A percentile compares a stretch with the other conserved stretches of the same genome.
Conservation (phyloP, 1,140 invertebrate species). For the Drosophila ohnishii region DNA sequence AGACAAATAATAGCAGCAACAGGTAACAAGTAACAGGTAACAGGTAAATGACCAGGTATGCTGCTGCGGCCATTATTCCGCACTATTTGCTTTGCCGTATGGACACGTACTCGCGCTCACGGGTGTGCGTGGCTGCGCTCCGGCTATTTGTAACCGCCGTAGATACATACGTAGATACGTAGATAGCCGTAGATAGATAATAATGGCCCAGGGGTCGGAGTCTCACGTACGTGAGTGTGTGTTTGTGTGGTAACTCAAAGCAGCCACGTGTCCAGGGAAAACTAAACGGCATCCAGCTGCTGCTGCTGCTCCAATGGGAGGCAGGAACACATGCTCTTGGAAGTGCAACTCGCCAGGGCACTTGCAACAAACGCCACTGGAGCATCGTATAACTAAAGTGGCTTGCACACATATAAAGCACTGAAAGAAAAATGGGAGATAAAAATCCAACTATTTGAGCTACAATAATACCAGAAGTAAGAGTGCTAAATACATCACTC, state of each 20-base stretch:
- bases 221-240: slow-evolving; percentile 6
- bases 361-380: slow-evolving; percentile 18
- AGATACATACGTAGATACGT: slow-evolving; percentile 4
- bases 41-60: slow-evolving; percentile 32
- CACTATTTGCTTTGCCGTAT: slow-evolving; percentile 70
- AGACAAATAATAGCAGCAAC: slow-evolving; percentile 17
- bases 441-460: neutral
- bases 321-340: neutral
- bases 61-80: slow-evolving; percentile 38
- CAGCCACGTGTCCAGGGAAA: slow-evolving; percentile 30
- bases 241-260: slow-evolving; percentile 16
- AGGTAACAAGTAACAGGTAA: slow-evolving; percentile 10
- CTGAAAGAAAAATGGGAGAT: neutral
- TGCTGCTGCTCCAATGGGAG: slow-evolving; percentile 3
- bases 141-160: slow-evolving; percentile 41
- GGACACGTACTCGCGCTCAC: slow-evolving; percentile 56
- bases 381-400: slow-evolving; percentile 36
- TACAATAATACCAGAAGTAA: too few relatives aligned
- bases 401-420: neutral
- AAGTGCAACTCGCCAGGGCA: slow-evolving; percentile 13
- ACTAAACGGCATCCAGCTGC: slow-evolving; percentile 9
- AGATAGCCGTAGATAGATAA: slow-evolving; percentile 44
- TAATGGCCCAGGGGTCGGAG: slow-evolving; percentile 48
- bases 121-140: slow-evolving; percentile 20
- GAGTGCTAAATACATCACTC: neutral